Evolutionary conservation across 1,140 invertebrate genomes (phyloP).

Genomic region (Coenobita brevimanus): DNA sequence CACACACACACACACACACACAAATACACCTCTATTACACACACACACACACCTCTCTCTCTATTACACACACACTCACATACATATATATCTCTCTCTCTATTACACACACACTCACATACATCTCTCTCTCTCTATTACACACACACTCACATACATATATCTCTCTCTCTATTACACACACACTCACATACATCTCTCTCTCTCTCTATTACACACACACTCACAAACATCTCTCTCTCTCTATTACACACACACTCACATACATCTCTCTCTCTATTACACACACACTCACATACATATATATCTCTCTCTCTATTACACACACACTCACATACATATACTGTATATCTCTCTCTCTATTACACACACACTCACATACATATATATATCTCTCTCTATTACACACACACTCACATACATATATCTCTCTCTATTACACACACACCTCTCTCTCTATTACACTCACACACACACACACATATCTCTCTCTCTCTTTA

Average conservation of each 20-base stretch:
- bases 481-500: not conserved
- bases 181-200: too few relatives aligned
- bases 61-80: not conserved
- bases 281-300: not conserved
- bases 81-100: not conserved
- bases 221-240: too few relatives aligned
- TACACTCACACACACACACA: not conserved
- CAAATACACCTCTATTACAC: too few relatives aligned
- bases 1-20: too few relatives aligned
- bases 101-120: not conserved
- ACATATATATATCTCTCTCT: not conserved
- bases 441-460: not conserved
- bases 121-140: too few relatives aligned
- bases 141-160: not conserved
- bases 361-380: not conserved
- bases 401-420: not conserved
- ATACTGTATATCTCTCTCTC: too few relatives aligned
- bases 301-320: not conserved
- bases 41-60: too few relatives aligned
- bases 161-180: too few relatives aligned
- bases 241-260: not conserved
- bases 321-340: constrained; percentile 17
- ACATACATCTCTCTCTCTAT: too few relatives aligned
- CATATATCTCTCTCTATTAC: not conserved
- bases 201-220: too few relatives aligned